Evolutionary conservation across 2,797 vertebrate genomes (phyloP), one percentile per base, ranked within the genome.

Genomic region (Periophthalmus magnuspinnatus): DNA sequence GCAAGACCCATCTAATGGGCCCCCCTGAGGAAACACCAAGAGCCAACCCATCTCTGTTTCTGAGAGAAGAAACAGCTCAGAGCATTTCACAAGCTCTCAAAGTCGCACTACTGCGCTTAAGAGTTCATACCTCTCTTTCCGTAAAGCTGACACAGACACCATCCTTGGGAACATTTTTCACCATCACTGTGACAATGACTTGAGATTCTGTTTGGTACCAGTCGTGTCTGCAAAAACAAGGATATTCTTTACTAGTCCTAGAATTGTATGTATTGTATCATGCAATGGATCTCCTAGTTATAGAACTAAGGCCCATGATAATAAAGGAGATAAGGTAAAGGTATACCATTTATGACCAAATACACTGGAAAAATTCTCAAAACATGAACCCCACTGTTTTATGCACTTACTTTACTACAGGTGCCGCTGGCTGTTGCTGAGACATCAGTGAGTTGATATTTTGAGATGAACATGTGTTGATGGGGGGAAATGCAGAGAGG

Each of bases 131-230:
- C 95, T 96, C 94, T 90, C 82, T 95, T 81, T 97, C 96, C 0
- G 72, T 90, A 91, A 98, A 97, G 72, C 76, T 88, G 89, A 96
- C 85, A 16, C 70, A 84, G 78, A 98, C 93, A 10, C 93, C 93
- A 57, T 97, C 95, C 87, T 96, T 95, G 81, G 94, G 93, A 0
- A 93, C 90, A 28, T 97, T 96, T 90, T 97, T 98, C 71, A 94
- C 92, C 97, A 97, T 97, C 79, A 98, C 86, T 32, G 95, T 96
- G 85, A 99, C 89, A 28, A 96, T 96, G 80, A 99, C 94, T 82
- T 98, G 95, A 79, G 96, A 97, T 81, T 98, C 97, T 82, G 97
- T 98, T 94, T 99, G 97, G 93, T 99, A 99, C 97, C 97, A 99
- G 88, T 99, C 97, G 47, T 95, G 92, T 81, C 96, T 97, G 83